Evolutionary conservation across 2,797 vertebrate genomes (phyloP).

Genomic region (Pantherophis vulpinus): DNA sequence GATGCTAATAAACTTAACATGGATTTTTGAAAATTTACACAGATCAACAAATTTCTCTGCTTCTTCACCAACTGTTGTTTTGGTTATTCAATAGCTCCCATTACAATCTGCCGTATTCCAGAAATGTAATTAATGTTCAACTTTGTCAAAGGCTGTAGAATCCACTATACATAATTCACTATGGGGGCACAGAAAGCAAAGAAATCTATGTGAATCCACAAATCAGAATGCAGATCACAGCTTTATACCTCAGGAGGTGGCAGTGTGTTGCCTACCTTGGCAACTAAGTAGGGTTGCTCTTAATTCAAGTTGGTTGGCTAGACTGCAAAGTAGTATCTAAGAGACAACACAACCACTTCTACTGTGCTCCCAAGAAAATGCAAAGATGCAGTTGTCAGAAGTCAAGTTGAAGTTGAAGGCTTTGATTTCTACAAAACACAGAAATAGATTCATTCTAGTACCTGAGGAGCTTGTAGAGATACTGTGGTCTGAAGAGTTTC

Average conservation of each 20-base stretch:
- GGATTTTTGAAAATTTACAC: neutral
- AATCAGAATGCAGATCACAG: neutral
- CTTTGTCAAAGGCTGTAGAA: neutral
- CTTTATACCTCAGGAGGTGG: neutral
- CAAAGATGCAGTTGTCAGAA: neutral
- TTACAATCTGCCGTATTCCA: neutral
- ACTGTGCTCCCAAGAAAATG: neutral
- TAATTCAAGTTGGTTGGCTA: neutral
- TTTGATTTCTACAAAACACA: neutral
- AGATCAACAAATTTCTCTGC: neutral
- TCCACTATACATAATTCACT: neutral
- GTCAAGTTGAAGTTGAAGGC: neutral
- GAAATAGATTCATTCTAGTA: slow-evolving; percentile 53
- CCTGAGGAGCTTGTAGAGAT: slow-evolving; percentile 78
- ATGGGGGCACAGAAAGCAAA: neutral
- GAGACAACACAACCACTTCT: neutral
- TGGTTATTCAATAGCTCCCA: neutral
- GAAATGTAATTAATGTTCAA: neutral
- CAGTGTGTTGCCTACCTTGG: neutral
- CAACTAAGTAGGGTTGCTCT: neutral
- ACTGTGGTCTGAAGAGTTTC: slow-evolving; percentile 71
- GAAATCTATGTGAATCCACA: neutral
- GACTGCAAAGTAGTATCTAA: neutral
- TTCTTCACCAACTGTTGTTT: neutral
- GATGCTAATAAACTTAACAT: neutral